Percentiles rank a stretch among this genome's conserved stretches.
Conservation (phyloP, 1,140 invertebrate genomes). For the Cotesia glomerata region DNA sequence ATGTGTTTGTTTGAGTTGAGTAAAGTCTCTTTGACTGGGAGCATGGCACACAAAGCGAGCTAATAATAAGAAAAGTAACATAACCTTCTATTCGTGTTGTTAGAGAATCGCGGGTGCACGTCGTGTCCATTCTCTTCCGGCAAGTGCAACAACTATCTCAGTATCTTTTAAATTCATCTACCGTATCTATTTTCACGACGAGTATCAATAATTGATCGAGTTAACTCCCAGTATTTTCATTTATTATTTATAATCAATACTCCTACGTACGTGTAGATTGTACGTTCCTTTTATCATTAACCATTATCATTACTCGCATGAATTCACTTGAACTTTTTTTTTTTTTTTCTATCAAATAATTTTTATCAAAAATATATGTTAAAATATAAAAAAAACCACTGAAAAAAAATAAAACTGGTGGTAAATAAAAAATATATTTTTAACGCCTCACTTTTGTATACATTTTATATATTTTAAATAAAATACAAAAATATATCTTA, state of each 20-base stretch:
- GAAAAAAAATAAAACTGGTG: neutral
- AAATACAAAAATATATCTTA: too few species aligned
- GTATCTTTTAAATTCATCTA: constrained; percentile 28
- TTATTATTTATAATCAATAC: neutral
- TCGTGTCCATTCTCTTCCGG: constrained; percentile 30
- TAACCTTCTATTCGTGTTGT: too few species aligned
- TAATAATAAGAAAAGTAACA: neutral
- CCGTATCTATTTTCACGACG: constrained; percentile 24
- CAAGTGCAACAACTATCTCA: constrained; percentile 24
- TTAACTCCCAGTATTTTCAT: neutral
- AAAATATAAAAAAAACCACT: neutral
- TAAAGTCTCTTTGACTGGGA: too few species aligned
- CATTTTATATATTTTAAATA: too few species aligned
- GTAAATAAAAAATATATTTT: neutral
- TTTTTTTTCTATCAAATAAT: neutral
- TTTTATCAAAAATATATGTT: neutral
- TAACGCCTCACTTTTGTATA: too few species aligned
- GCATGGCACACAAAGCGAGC: neutral
- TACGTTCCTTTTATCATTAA: too few species aligned
- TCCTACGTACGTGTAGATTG: too few species aligned
- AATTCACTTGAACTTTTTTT: neutral
- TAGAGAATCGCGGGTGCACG: neutral
- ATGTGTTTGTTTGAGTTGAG: too few species aligned
- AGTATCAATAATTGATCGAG: constrained; percentile 19
- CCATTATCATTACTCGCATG: too few species aligned